These are phyloP conservation scores for Hestina assimilis DNA, from an alignment of 1,140 invertebrate genomes.

Conservation along the genomic window DNA sequence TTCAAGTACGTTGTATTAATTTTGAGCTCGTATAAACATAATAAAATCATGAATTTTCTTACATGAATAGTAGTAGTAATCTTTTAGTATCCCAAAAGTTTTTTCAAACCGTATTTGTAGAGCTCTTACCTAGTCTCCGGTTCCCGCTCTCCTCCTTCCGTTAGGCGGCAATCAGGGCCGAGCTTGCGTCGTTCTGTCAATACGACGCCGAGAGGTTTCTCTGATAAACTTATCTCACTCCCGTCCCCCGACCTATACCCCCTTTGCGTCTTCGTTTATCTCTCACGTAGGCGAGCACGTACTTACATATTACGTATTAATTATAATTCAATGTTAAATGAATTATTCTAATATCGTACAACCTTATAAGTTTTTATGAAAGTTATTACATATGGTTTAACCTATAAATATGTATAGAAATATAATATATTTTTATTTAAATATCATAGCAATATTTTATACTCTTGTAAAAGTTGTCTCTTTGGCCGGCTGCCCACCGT, in stretches of 20 bases:
- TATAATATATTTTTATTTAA: constrained; percentile 37
- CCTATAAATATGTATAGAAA: background rate
- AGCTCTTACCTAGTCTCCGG: constrained; percentile 53
- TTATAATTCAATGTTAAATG: constrained; percentile 17
- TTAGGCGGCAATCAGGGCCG: constrained; percentile 70
- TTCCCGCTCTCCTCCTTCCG: constrained; percentile 60
- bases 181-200: constrained; percentile 70
- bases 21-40: too few relatives aligned
- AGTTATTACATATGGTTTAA: background rate
- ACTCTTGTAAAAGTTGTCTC: constrained; percentile 59
- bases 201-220: constrained; percentile 70
- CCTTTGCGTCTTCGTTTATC: constrained; percentile 61
- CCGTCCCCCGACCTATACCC: constrained; percentile 33
- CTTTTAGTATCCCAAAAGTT: too few relatives aligned
- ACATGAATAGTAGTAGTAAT: too few relatives aligned
- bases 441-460: constrained; percentile 50
- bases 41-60: too few relatives aligned
- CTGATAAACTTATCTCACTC: constrained; percentile 74
- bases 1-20: background rate
- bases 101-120: constrained; percentile 21
- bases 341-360: background rate
- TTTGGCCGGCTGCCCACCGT: constrained; percentile 65
- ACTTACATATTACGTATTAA: constrained; percentile 13
- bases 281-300: constrained; percentile 47
- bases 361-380: background rate